phyloP scores from a whole-genome alignment of 2,888 invertebrate genomes.

The Andrena bicolor region DNA sequence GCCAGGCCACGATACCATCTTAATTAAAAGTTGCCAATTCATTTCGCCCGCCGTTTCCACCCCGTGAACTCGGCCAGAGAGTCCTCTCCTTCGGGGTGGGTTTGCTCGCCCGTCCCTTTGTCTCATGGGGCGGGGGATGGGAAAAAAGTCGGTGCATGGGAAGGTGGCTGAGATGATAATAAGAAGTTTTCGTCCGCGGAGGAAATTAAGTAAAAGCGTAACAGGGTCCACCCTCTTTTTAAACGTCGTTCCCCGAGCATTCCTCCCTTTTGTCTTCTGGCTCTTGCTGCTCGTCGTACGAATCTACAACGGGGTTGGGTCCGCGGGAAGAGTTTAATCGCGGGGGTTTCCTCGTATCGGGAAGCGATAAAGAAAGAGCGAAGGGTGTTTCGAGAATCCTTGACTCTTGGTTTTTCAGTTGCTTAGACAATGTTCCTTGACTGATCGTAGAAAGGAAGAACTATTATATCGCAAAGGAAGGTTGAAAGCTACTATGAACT shows the following conservation, averaged over 20 bases:
- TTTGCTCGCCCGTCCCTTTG: conserved; percentile 75
- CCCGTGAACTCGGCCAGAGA: conserved; percentile 69
- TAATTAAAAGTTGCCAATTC: conserved; percentile 85
- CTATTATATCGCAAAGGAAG: neutral
- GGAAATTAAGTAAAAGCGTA: conserved; percentile 80
- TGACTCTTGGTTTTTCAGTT: conserved; percentile 14
- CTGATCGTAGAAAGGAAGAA: neutral
- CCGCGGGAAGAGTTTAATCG: conserved; percentile 40
- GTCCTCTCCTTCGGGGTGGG: conserved; percentile 32
- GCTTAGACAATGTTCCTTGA: neutral
- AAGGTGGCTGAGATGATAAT: conserved; percentile 75
- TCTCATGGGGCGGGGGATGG: conserved; percentile 70
- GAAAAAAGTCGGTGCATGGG: conserved; percentile 67
- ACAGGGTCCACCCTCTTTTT: conserved; percentile 45
- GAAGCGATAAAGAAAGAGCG: conserved; percentile 34
- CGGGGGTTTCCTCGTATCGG: conserved; percentile 17
- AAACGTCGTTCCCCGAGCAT: conserved; percentile 28
- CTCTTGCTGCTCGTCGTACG: neutral
- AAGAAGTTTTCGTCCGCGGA: conserved; percentile 79
- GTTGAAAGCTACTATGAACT: neutral
- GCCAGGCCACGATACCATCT: conserved; percentile 82
- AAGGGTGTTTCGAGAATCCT: neutral
- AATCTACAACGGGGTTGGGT: neutral
- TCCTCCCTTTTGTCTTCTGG: conserved; percentile 37
- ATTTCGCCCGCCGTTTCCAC: conserved; percentile 81